Conservation (phyloP, 2,888 invertebrate species). For the Fissipunctia ypsillon region DNA sequence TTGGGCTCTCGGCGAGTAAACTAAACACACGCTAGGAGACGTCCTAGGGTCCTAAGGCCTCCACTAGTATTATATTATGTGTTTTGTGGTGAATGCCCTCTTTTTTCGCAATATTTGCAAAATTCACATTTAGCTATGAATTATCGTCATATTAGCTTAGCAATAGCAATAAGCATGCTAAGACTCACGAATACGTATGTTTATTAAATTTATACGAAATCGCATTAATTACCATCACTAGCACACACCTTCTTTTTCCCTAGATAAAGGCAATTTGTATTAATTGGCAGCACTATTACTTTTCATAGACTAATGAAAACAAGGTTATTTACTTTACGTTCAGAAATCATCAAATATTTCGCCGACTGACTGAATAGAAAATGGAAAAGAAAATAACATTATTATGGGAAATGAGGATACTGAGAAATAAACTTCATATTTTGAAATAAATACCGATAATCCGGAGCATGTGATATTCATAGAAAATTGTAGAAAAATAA, state of each 20-base stretch:
- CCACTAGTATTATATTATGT: too few relatives aligned
- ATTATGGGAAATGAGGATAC: fast-evolving
- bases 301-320: constrained; percentile 27
- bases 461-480: background rate
- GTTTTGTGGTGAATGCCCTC: too few relatives aligned
- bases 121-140: too few relatives aligned
- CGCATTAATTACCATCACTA: too few relatives aligned
- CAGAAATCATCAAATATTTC: constrained; percentile 29
- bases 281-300: background rate
- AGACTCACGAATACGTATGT: too few relatives aligned
- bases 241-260: background rate
- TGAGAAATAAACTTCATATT: background rate
- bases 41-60: too few relatives aligned
- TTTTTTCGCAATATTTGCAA: too few relatives aligned
- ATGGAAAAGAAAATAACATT: background rate
- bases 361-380: background rate
- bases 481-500: background rate
- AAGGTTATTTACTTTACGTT: constrained; percentile 27
- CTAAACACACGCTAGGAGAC: too few relatives aligned
- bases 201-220: too few relatives aligned
- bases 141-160: too few relatives aligned
- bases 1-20: too few relatives aligned
- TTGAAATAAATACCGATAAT: background rate
- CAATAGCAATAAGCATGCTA: too few relatives aligned
- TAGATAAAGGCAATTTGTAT: background rate